phyloP scores from a whole-genome alignment of 2,113 vertebrate genomes.

The Pollimyrus isidori region DNA sequence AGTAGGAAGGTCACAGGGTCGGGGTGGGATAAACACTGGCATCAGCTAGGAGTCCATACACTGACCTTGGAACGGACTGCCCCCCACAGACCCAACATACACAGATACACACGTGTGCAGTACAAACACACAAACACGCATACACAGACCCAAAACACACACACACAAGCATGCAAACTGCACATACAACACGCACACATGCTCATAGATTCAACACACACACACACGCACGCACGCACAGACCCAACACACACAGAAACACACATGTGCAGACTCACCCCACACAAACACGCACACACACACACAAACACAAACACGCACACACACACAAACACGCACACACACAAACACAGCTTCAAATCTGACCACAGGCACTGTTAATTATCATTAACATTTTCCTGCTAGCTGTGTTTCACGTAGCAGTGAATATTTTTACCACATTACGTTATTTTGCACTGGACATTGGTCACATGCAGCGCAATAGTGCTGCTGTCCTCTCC shows the following conservation, averaged over 20 bases:
- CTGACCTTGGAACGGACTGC: background rate
- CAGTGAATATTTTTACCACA: conserved; percentile 4
- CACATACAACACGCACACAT: background rate
- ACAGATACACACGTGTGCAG: background rate
- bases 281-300: background rate
- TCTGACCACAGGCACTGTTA: background rate
- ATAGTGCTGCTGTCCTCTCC: background rate
- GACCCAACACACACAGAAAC: background rate
- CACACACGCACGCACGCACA: background rate
- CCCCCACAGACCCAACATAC: background rate
- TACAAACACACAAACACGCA: background rate
- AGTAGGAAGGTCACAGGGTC: background rate
- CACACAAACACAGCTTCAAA: background rate
- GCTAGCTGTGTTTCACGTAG: background rate
- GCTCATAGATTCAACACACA: background rate
- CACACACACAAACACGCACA: background rate
- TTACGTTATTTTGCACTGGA: background rate
- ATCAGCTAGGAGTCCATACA: background rate
- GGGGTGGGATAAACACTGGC: background rate
- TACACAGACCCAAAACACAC: background rate
- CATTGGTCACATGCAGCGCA: background rate
- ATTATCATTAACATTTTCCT: background rate
- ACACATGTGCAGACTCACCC: too few species aligned
- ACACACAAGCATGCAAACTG: too few species aligned
- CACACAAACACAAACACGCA: background rate